Base-by-base conservation (phyloP, 1,140 invertebrate species). In the Tetramorium parvispinum region DNA sequence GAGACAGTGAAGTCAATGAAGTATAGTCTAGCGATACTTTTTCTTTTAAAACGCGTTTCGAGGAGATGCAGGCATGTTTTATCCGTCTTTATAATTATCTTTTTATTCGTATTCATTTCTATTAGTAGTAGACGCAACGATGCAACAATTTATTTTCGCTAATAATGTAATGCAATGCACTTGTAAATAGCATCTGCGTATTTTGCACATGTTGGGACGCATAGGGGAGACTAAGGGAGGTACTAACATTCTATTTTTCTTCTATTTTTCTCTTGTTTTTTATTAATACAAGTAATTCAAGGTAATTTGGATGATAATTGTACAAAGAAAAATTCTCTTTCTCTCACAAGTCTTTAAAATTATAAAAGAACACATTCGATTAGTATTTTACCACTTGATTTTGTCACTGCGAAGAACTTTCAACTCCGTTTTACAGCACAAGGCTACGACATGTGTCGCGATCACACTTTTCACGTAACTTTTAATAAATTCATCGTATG, bases 1-100 rank as follows among this genome's bases (percentile, higher is more conserved):
- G 13, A 66, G 18, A 87, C n/a, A 40, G 53, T 32, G 40, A 82
- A 57, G 16, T n/a, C 53, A 46, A 37, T 51, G 61, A 85, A 76
- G 73, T 51, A 11, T 21, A 76, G 59, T 55, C 3, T 61, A 82
- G 53, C 24, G 68, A 24, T 18, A 27, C 18, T 65, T 24, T 43
- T 59, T 73, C 32, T 21, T 76, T 57, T 61, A 10, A 24, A 13
- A 16, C n/a, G 49, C 18, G 43, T 61, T 46, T 32, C 24, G 11
- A 49, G 27, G 70, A 57, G 16, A 40, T 37, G 13, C 10, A 24
- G 13, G 40, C 13, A 11, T 21, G 76, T 71, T 13, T 55, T 6
- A 32, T 43, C 10, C 18, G 16, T 43, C 3, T 68, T 55, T 49
- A n/a, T 27, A 55, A 81, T 70, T 81, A 40, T n/a, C 49, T 43